A percentile compares a stretch with the other conserved stretches of the same genome.
Evolutionary conservation across 2,797 vertebrate genomes (phyloP).

Genomic region (Basileuterus tristriatus): DNA sequence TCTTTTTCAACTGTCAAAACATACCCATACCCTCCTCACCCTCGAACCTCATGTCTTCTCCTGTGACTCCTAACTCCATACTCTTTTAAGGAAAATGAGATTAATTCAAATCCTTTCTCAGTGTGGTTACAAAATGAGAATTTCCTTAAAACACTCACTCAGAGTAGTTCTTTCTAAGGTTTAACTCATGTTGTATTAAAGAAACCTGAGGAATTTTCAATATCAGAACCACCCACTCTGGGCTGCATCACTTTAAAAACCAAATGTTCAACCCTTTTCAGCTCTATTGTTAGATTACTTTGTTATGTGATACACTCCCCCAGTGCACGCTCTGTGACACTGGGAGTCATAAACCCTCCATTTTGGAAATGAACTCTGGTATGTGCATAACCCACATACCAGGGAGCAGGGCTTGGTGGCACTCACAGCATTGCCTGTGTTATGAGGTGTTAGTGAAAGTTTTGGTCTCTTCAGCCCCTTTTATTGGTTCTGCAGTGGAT

Average conservation of each 20-base stretch:
- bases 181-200: not conserved
- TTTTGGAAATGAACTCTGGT: constrained; percentile 44
- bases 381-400: constrained; percentile 45
- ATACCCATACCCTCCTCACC: not conserved
- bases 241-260: constrained; percentile 13
- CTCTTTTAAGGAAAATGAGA: not conserved
- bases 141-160: not conserved
- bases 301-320: constrained; percentile 20
- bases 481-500: constrained; percentile 59
- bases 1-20: not conserved
- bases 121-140: not conserved
- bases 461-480: constrained; percentile 53
- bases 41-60: not conserved
- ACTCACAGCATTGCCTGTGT: constrained; percentile 24
- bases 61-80: not conserved
- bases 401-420: constrained; percentile 34
- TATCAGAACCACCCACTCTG: not conserved
- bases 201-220: constrained; percentile 27
- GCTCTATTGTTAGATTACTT: constrained; percentile 26
- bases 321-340: not conserved
- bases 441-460: constrained; percentile 67
- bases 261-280: constrained; percentile 20
- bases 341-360: constrained; percentile 18
- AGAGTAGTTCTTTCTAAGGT: not conserved
- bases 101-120: not conserved